phyloP scores from a whole-genome alignment of 1,140 invertebrate species.

The Hydropsyche tenuis region DNA sequence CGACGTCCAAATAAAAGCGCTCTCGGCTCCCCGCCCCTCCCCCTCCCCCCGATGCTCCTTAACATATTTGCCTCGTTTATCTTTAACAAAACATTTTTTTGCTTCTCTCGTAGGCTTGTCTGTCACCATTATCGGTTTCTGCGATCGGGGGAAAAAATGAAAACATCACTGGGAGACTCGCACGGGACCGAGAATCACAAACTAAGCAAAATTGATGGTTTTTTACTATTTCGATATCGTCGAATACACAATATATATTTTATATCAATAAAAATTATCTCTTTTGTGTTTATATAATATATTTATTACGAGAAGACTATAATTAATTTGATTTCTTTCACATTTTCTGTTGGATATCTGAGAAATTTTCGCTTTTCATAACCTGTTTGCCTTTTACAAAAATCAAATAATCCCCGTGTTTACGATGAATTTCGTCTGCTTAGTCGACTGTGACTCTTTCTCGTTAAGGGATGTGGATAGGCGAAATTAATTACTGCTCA shows the following conservation, averaged over 20 bases:
- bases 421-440: constrained; percentile 15
- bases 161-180: constrained; percentile 3
- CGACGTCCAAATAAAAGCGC: constrained; percentile 14
- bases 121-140: constrained; percentile 4
- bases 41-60: constrained; percentile 3
- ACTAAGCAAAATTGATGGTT: constrained; percentile 13
- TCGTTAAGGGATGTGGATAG: background rate
- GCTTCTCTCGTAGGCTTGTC: background rate
- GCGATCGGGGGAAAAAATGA: constrained; percentile 12
- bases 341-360: background rate
- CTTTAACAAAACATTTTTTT: constrained; percentile 23
- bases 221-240: background rate
- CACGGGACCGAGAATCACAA: background rate
- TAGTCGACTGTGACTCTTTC: constrained; percentile 4
- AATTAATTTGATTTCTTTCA: too few species aligned
- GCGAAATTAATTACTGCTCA: constrained; percentile 16
- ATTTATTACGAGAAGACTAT: too few species aligned
- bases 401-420: constrained; percentile 15
- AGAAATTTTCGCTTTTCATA: constrained; percentile 8
- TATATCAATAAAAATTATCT: too few species aligned
- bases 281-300: too few species aligned
- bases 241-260: too few species aligned
- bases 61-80: constrained; percentile 22
- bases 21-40: background rate
- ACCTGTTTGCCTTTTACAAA: constrained; percentile 2